Percentiles rank a stretch among this genome's conserved stretches.
Conservation (phyloP, 2,888 invertebrate genomes). For the Temnothorax unifasciatus region DNA sequence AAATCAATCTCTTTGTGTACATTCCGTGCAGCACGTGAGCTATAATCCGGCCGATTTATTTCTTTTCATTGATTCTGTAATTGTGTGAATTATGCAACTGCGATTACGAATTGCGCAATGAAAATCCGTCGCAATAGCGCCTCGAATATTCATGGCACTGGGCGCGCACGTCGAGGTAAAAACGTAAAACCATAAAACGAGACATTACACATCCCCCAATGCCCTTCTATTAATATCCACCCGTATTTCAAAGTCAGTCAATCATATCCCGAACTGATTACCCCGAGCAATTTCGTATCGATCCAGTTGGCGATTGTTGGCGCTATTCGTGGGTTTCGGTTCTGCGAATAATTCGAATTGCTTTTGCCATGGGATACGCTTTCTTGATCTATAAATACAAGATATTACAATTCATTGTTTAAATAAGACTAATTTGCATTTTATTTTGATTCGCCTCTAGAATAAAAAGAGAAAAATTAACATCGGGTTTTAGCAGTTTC, state of each 20-base stretch:
- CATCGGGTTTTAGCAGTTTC: not conserved
- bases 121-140: slow-evolving; percentile 62
- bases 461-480: not conserved
- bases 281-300: slow-evolving; percentile 56
- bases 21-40: not conserved
- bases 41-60: slow-evolving; percentile 10
- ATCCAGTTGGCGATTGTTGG: slow-evolving; percentile 40
- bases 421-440: not conserved
- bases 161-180: slow-evolving; percentile 14
- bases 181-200: slow-evolving; percentile 64
- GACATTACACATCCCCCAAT: slow-evolving; percentile 70
- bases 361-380: not conserved
- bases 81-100: slow-evolving; percentile 10
- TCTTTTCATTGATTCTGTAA: slow-evolving; percentile 36
- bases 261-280: slow-evolving; percentile 74
- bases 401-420: not conserved
- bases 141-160: slow-evolving; percentile 10
- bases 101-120: slow-evolving; percentile 34
- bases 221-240: slow-evolving; percentile 77
- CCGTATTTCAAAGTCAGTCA: slow-evolving; percentile 73
- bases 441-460: not conserved
- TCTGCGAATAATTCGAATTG: slow-evolving; percentile 12
- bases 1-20: slow-evolving; percentile 12
- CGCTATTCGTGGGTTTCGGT: slow-evolving; percentile 44
- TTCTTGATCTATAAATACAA: not conserved